Conservation (phyloP, 53 echinoderm and acorn worm genomes). For the Patiria pectinifera region DNA sequence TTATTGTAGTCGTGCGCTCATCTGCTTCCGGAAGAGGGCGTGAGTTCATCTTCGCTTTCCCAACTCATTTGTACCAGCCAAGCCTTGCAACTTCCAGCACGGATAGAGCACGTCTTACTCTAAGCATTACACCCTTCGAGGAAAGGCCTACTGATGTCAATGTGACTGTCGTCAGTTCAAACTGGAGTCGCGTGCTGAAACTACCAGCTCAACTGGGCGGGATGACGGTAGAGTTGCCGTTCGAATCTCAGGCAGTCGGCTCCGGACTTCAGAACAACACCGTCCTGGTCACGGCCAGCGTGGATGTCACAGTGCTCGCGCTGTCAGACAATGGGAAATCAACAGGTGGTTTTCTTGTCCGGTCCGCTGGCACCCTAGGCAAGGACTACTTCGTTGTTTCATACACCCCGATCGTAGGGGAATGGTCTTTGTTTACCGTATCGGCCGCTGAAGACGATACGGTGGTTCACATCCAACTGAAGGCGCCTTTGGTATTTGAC, state of each 20-base stretch:
- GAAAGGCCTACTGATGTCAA: constrained; percentile 12
- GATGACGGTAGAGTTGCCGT: constrained; percentile 30
- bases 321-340: constrained; percentile 28
- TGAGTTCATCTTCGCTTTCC: constrained; percentile 50
- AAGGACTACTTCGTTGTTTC: constrained; percentile 58
- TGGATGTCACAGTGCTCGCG: constrained; percentile 51
- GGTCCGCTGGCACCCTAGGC: constrained; percentile 43
- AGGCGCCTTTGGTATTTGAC: constrained; percentile 38
- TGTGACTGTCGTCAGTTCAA: not conserved
- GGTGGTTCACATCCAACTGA: constrained; percentile 14
- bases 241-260: constrained; percentile 29
- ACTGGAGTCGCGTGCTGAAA: constrained; percentile 13
- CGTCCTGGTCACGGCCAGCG: constrained; percentile 38
- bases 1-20: not conserved
- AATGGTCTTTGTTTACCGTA: constrained; percentile 59
- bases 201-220: not conserved
- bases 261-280: constrained; percentile 54
- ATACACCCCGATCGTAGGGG: constrained; percentile 41
- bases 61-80: constrained; percentile 7
- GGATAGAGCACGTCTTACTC: not conserved
- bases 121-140: constrained; percentile 31
- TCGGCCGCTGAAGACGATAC: constrained; percentile 46
- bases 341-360: constrained; percentile 49
- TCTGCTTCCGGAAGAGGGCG: constrained; percentile 26
- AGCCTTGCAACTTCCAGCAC: not conserved